Conservation (phyloP, 1,140 invertebrate genomes). For the Leptestheria dahalacensis region DNA sequence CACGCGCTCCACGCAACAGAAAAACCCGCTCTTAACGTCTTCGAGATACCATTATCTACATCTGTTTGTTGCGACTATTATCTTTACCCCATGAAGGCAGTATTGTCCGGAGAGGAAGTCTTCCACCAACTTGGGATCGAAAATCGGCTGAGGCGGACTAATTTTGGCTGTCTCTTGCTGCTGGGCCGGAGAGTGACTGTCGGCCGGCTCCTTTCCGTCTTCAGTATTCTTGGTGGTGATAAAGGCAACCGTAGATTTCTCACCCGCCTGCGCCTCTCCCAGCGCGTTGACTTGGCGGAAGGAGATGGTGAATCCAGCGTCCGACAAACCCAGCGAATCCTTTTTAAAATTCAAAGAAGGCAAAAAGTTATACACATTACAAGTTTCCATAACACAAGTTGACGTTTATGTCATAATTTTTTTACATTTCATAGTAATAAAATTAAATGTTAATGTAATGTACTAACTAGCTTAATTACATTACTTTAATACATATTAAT, state of each 20-base stretch:
- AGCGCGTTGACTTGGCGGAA: slow-evolving; percentile 38
- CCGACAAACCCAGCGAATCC: slow-evolving; percentile 21
- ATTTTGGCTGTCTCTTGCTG: slow-evolving; percentile 18
- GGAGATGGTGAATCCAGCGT: slow-evolving; percentile 45
- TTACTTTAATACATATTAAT: too few relatives aligned
- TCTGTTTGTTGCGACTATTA: too few relatives aligned
- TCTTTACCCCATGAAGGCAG: slow-evolving; percentile 60
- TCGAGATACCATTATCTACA: too few relatives aligned
- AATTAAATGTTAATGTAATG: too few relatives aligned
- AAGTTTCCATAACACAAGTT: too few relatives aligned
- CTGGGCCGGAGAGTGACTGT: background rate
- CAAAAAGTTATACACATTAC: background rate
- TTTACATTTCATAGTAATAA: too few relatives aligned
- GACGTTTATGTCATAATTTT: too few relatives aligned
- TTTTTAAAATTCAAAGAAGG: background rate
- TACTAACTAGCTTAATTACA: too few relatives aligned
- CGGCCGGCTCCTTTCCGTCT: background rate
- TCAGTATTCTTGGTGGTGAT: background rate
- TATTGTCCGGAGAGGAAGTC: slow-evolving; percentile 68
- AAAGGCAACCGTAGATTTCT: slow-evolving; percentile 8
- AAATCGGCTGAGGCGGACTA: slow-evolving; percentile 24
- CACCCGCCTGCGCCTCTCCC: background rate
- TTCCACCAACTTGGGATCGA: slow-evolving; percentile 45
- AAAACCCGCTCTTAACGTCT: too few relatives aligned
- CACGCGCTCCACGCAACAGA: too few relatives aligned